Percentiles rank a stretch among this genome's conserved stretches.
These are phyloP conservation scores for Hoplias malabaricus DNA, from an alignment of 2,113 vertebrate genomes.

Conservation along the genomic window DNA sequence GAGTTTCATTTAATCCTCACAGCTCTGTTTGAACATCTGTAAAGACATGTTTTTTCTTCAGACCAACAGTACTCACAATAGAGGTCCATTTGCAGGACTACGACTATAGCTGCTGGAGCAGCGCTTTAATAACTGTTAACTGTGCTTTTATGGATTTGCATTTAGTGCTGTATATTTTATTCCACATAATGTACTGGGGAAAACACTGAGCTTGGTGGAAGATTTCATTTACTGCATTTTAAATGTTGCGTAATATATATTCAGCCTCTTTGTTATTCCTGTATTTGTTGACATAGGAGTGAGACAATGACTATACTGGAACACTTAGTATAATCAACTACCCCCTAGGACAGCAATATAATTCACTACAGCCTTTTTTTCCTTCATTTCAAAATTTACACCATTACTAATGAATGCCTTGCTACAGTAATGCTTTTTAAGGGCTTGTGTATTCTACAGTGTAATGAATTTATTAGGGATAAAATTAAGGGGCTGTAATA, in stretches of 20 bases:
- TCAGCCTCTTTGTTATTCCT: conserved; percentile 53
- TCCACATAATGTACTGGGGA: conserved; percentile 49
- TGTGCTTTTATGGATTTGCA: neutral
- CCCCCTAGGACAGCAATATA: conserved; percentile 52
- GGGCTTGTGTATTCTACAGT: conserved; percentile 58
- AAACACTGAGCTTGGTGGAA: conserved; percentile 34
- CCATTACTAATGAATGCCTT: conserved; percentile 60
- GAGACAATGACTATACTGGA: conserved; percentile 48
- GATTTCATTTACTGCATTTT: conserved; percentile 41
- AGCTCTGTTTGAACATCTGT: neutral
- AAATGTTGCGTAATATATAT: conserved; percentile 53
- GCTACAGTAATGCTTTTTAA: conserved; percentile 61
- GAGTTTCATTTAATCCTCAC: neutral
- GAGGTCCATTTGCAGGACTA: neutral
- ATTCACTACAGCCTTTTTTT: conserved; percentile 53
- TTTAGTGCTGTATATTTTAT: conserved; percentile 39
- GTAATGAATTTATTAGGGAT: conserved; percentile 57
- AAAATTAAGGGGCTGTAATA: conserved; percentile 51
- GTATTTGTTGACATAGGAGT: conserved; percentile 55
- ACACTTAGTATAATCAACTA: conserved; percentile 60
- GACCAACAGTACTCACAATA: neutral
- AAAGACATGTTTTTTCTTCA: neutral
- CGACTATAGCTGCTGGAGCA: neutral
- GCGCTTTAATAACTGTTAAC: conserved; percentile 15
- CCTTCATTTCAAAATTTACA: conserved; percentile 61